Conservation (phyloP, 1,140 invertebrate species). For the Dendroctonus valens region DNA sequence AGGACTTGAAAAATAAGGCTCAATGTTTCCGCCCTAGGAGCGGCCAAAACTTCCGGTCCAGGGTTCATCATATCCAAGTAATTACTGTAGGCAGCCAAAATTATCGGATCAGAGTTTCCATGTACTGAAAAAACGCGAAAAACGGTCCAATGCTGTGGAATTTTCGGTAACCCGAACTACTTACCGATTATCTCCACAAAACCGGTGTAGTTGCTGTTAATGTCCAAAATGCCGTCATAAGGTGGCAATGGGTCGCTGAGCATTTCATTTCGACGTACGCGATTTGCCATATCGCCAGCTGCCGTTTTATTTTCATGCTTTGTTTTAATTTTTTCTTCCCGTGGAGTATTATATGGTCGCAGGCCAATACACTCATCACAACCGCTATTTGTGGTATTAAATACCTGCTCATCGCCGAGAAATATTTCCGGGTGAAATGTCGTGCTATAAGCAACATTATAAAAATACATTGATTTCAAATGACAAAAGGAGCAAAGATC, state of each 20-base stretch:
- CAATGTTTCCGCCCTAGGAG: slow-evolving; percentile 45
- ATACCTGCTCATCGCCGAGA: slow-evolving; percentile 62
- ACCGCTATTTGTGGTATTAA: slow-evolving; percentile 49
- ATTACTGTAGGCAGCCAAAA: slow-evolving; percentile 57
- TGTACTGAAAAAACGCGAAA: slow-evolving; percentile 34
- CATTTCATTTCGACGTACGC: slow-evolving; percentile 40
- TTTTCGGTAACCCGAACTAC: slow-evolving; percentile 33
- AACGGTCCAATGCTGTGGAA: slow-evolving; percentile 74
- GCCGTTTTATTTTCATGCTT: slow-evolving; percentile 22
- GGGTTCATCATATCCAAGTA: slow-evolving; percentile 59
- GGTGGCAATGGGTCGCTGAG: slow-evolving; percentile 47
- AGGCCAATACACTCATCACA: slow-evolving; percentile 57
- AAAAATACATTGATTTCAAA: background rate
- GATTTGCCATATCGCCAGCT: slow-evolving; percentile 37
- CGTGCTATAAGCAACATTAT: slow-evolving; percentile 48
- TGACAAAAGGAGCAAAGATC: background rate
- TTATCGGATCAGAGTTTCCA: slow-evolving; percentile 32
- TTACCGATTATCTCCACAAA: slow-evolving; percentile 79
- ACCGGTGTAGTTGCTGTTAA: slow-evolving; percentile 75
- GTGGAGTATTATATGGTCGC: slow-evolving; percentile 50
- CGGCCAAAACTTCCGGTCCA: slow-evolving; percentile 51
- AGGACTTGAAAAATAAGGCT: slow-evolving; percentile 55
- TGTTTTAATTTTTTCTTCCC: slow-evolving; percentile 37
- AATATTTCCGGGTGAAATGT: slow-evolving; percentile 61
- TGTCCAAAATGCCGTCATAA: slow-evolving; percentile 71